Evolutionary conservation across 2,113 vertebrate genomes (phyloP), one percentile per base, ranked within the genome.

Genomic region (Malurus elegans): DNA sequence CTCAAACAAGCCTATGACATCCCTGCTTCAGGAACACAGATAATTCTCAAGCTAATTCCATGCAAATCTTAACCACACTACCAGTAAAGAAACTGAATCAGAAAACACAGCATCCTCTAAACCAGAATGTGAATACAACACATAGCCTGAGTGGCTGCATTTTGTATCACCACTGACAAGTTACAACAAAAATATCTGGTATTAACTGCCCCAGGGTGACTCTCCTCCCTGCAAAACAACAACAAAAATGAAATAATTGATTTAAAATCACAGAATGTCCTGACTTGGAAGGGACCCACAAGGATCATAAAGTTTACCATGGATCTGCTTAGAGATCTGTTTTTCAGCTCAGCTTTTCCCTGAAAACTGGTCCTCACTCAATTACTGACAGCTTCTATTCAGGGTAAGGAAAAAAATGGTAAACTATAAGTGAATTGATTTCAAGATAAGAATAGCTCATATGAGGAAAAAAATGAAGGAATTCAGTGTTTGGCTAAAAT

Each of bases 31-130:
- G 47, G 40, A 91, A 60, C 56, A 86, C 8, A 73, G 25, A 58
- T n/a, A 28, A 92, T 50, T 42, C 69, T 74, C 69, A 84, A 64
- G 81, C 31, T 91, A 94, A 81, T 75, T 78, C 56, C 47, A 86
- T 26, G 31, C 70, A 81, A 78, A 57, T 84, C n/a, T 48, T 57
- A 42, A 76, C 66, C 54, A 80, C 15, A 18, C 32, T 62, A 32
- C 26, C 44, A 74, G 40, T 44, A 71, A 72, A 70, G 60, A 78
- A 91, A 54, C 9, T 9, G 83, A 83, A 60, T 34, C 50, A 70
- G 29, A 60, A 85, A 95, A 74, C n/a, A 19, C 40, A 90, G 38
- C 51, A 71, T 29, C 36, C 44, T 40, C 73, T 44, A 47, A 67
- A 86, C n/a, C 50, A 73, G 19, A 60, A 15, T 20, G 9, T 57